Evolutionary conservation across 2,113 vertebrate genomes (phyloP), one percentile per base, ranked within the genome.

Genomic region (Onychostruthus taczanowskii): DNA sequence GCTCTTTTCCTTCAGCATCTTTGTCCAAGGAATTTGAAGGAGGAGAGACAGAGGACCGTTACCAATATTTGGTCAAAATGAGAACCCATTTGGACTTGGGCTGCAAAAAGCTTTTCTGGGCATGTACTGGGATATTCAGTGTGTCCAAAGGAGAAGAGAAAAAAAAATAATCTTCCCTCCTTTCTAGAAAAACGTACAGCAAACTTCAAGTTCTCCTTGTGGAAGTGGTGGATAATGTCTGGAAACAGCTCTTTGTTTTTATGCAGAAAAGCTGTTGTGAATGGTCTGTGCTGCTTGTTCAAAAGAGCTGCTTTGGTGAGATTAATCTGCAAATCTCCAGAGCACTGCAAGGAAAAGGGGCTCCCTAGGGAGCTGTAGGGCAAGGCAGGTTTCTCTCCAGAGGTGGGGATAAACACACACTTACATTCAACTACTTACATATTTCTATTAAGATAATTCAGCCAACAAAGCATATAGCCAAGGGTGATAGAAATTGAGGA

Each of bases 401-500:
- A 50, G 69, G 7, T 16, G 52, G 56, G 26, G 73, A 11, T 41
- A 20, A 31, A 39, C 27, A 10, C 7, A 52, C 70, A 6, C 41
- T 89, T 46, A 1, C 47, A 7, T 90, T 86, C 1, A 0, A 91
- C 52, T 41, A 37, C 62, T 73, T 83, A 47, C 7, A 4, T 61
- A 24, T 93, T 96, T 90, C 80, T 93, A 10, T 87, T 61, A 77
- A 62, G 68, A 28, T 90, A 77, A 94, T 91, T 88, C 81, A 76
- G 93, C 90, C 85, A 95, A 88, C 75, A 93, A 75, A 89, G 41
- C 31, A 3, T 63, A 88, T 37, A 92, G 89, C 73, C 61, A 93
- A 93, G 95, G 75, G 73, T 96, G 90, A 93, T 68, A 79, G 92
- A 68, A 95, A 95, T 6, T 55, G 91, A 91, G 89, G 94, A 96